phyloP scores from a whole-genome alignment of 1,140 invertebrate species.

The Bombus affinis region DNA sequence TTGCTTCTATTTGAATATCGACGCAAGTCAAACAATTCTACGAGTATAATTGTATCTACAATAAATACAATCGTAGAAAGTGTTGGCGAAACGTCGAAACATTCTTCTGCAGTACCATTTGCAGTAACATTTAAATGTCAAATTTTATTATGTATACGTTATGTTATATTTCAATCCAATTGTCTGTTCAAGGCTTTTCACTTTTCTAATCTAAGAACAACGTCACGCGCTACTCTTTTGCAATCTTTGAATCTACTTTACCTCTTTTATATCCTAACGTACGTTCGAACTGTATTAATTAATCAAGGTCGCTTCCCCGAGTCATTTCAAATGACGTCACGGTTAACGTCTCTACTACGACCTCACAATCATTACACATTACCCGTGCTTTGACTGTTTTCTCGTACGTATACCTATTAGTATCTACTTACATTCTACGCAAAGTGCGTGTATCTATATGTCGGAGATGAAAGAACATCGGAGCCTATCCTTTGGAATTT shows the following conservation, averaged over 20 bases:
- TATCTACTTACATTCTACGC: too few species aligned
- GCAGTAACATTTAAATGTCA: background rate
- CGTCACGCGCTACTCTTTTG: background rate
- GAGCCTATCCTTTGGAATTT: too few species aligned
- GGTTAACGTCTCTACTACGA: background rate
- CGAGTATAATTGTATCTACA: background rate
- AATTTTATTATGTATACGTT: background rate
- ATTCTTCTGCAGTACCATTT: background rate
- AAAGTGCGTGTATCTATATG: too few species aligned
- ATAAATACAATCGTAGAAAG: background rate
- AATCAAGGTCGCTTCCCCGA: background rate
- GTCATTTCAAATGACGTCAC: background rate
- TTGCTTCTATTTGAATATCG: background rate
- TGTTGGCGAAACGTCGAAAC: background rate
- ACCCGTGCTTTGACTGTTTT: too few species aligned
- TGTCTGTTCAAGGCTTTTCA: background rate
- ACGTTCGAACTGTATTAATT: background rate
- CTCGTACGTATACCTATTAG: too few species aligned
- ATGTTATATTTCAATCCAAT: background rate
- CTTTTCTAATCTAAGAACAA: background rate
- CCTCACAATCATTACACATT: background rate
- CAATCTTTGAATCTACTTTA: background rate
- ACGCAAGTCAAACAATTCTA: background rate
- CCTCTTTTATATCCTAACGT: background rate
- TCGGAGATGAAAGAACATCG: too few species aligned